Evolutionary conservation across 2,113 vertebrate genomes (phyloP).

Genomic region (Butorides virescens): DNA sequence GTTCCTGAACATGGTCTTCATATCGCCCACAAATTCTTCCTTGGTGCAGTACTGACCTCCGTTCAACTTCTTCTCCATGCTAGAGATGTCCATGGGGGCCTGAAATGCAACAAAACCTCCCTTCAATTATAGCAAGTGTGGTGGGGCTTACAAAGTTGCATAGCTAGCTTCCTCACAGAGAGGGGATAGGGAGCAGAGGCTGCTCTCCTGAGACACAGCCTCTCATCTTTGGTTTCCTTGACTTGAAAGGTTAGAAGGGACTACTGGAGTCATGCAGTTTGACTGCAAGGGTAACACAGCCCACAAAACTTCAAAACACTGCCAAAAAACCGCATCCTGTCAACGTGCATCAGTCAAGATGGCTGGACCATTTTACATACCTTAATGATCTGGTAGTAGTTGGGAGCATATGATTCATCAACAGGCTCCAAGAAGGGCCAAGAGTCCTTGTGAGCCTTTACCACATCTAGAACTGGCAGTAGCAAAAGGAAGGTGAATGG

Average conservation of each 20-base stretch:
- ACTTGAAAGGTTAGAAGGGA: background rate
- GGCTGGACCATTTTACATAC: conserved; percentile 63
- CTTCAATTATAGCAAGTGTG: background rate
- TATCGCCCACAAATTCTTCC: conserved; percentile 92
- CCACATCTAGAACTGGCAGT: conserved; percentile 86
- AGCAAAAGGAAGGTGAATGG: background rate
- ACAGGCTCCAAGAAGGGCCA: conserved; percentile 98
- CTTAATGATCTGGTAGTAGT: conserved; percentile 96
- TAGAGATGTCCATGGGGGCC: conserved; percentile 97
- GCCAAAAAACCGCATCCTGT: background rate
- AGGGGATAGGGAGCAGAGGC: background rate
- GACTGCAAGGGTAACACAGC: background rate
- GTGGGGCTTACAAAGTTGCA: background rate
- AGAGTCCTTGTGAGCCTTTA: conserved; percentile 95
- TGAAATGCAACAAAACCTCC: conserved; percentile 51
- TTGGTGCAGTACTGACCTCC: conserved; percentile 91
- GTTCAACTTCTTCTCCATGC: conserved; percentile 93
- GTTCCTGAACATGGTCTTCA: conserved; percentile 98
- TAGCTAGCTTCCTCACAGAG: background rate
- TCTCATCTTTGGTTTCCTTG: background rate
- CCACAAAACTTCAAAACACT: background rate
- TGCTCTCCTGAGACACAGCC: background rate
- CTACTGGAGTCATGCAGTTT: background rate
- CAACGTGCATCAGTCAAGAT: background rate
- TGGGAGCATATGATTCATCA: conserved; percentile 84